Base-by-base conservation (phyloP, 2,113 vertebrate species). In the Lamprologus ornatipinnis region DNA sequence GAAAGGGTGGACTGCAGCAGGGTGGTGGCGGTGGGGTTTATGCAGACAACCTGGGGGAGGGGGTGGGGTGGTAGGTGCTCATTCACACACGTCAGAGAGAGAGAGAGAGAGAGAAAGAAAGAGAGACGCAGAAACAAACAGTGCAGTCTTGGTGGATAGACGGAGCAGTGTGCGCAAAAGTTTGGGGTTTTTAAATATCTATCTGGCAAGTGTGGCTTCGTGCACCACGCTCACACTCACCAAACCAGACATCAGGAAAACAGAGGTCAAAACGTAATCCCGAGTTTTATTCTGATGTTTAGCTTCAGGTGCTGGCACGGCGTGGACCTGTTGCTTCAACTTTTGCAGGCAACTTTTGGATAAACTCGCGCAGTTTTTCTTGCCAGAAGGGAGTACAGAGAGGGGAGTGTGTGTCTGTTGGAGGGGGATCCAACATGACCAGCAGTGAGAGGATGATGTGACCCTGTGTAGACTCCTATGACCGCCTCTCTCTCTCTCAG, bases 31-130 rank as follows among this genome's bases (percentile, higher is more conserved):
- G 82, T 23, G 85, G 63, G 80, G 28, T 45, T 58, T 51, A 12
- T 55, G 35, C 10, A 82, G 89, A 42, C 82, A 84, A 85, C 87
- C 86, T 75, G 42, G 42, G 42, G 42, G 23, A 42, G 79, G 90
- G 92, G 91, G 91, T 89, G 88, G 94, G 93, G 88, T 85, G 81
- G 83, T 85, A 78, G 81, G 63, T 70, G 79, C 63, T 57, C 85
- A 85, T 85, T 40, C 87, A 65, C 79, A 21, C 83, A 28, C 49
- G 23, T 37, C 19, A 28, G 51, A 31, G 68, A 40, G 78, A 40
- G 83, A 26, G 47, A 28, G 37, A 31, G 68, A 37, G 83, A 60
- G 75, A n/a, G 51, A 19, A 51, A 80, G 84, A 55, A 6, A 47
- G 55, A 28, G 42, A 80, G 83, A 12, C 37, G 80, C 53, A 65